Evolutionary conservation across 2,888 invertebrate species (phyloP), one percentile per base, ranked within the genome.

Genomic region (Pardosa pseudoannulata): DNA sequence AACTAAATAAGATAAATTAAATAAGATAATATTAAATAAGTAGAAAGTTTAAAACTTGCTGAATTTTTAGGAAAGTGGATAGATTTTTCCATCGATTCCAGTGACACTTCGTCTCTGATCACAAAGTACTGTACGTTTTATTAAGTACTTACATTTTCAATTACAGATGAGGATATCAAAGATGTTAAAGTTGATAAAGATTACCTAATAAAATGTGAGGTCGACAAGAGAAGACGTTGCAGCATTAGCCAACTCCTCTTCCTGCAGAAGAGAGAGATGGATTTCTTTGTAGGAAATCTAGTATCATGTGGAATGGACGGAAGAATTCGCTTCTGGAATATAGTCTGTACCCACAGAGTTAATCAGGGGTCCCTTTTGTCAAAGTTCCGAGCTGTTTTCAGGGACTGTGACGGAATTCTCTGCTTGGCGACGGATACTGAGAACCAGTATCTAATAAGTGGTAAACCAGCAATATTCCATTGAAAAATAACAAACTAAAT

Each of bases 301-400:
- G 91, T 96, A 74, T 93, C 96, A 0, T 93, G 95, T 0, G 91
- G 96, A 88, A 95, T 95, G 90, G 95, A 95, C 89, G 96, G 96
- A 0, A 92, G 93, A 81, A 93, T 92, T 6, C 95, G 96, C 92
- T 93, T 95, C 28, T 97, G 96, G 95, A 96, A 96, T 23, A 95
- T 96, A 91, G 95, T 96, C 91, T 93, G 94, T 50, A 93, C 93
- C 13, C 95, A 95, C 13, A 85, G 73, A 62, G 36, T 78, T 6
- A 85, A 85, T 16, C 31, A 68, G n/a, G 32, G 83, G 29, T 95
- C 95, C 7, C 94, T 94, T 91, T 92, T 95, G 80, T 94, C 93
- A 39, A 93, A 94, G 31, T 96, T 96, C 91, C 93, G 92, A 62
- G 95, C 94, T 2, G 93, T 95, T 56, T 96, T 96, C 91, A 93